Conservation (phyloP, 2,888 invertebrate species). For the Cerceris ruficornis region DNA sequence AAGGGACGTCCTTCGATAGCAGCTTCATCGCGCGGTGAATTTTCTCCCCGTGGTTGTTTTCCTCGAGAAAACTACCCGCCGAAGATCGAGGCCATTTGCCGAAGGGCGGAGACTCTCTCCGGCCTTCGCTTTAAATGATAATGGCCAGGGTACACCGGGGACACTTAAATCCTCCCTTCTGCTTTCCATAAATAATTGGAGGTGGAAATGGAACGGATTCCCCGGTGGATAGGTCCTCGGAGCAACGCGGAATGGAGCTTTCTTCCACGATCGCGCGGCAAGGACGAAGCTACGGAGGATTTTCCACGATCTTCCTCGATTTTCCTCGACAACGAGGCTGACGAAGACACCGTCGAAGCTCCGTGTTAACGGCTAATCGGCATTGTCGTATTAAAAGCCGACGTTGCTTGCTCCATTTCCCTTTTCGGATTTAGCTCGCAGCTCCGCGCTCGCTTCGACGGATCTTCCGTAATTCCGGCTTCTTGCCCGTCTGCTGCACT, state of each 20-base stretch:
- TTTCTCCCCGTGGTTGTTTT: slow-evolving; percentile 7
- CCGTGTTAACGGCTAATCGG: no score
- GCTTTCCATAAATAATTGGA: slow-evolving; percentile 68
- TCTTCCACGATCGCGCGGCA: slow-evolving; percentile 2
- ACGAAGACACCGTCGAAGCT: no score
- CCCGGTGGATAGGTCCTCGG: slow-evolving; percentile 39
- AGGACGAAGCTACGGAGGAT: slow-evolving; percentile 1
- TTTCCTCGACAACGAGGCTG: no score
- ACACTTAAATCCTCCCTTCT: slow-evolving; percentile 64
- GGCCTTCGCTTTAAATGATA: slow-evolving; percentile 67
- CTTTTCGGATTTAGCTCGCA: no score
- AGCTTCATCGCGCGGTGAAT: slow-evolving; percentile 12
- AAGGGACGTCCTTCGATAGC: not conserved
- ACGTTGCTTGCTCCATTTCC: no score
- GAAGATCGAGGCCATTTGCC: slow-evolving; percentile 50
- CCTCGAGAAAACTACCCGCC: not conserved
- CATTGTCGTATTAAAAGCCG: no score
- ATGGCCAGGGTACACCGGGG: slow-evolving; percentile 58
- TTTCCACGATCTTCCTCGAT: slow-evolving; percentile 6
- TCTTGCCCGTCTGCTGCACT: no score
- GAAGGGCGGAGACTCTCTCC: slow-evolving; percentile 43
- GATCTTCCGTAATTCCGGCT: no score
- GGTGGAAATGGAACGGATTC: slow-evolving; percentile 61
- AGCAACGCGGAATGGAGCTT: slow-evolving; percentile 9
- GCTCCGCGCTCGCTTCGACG: no score